Conservation (phyloP, 2,113 vertebrate genomes). For the Megaleporinus macrocephalus region DNA sequence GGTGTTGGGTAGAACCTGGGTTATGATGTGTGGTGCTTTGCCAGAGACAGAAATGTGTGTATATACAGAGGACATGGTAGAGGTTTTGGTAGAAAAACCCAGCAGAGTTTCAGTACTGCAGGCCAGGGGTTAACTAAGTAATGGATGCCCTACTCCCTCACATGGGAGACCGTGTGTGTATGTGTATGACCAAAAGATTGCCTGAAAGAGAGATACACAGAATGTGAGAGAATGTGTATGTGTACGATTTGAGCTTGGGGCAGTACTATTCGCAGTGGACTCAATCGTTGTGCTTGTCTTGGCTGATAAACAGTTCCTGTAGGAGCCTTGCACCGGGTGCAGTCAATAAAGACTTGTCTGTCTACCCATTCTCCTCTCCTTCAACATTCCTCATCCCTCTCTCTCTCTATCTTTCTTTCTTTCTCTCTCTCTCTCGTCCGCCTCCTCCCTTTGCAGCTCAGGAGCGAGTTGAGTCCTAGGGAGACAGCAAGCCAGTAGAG, state of each 20-base stretch:
- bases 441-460: constrained; percentile 61
- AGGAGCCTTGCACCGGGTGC: constrained; percentile 62
- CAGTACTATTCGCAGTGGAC: constrained; percentile 33
- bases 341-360: constrained; percentile 61
- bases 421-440: constrained; percentile 29
- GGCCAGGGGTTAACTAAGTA: constrained; percentile 47
- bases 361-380: constrained; percentile 20
- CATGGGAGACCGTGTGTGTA: neutral
- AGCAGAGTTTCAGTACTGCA: constrained; percentile 25
- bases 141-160: constrained; percentile 15
- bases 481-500: constrained; percentile 32
- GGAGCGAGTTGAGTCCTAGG: constrained; percentile 53
- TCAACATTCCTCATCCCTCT: constrained; percentile 20
- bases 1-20: constrained; percentile 1
- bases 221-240: constrained; percentile 20
- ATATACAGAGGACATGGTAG: constrained; percentile 21
- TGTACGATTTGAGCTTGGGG: constrained; percentile 12
- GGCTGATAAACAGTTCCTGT: constrained; percentile 68
- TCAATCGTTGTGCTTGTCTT: constrained; percentile 62
- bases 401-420: constrained; percentile 51
- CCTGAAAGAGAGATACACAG: constrained; percentile 17
- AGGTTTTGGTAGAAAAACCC: constrained; percentile 14
- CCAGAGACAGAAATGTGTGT: neutral
- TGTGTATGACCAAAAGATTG: constrained; percentile 12
- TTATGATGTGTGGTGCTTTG: constrained; percentile 1